phyloP scores from a whole-genome alignment of 1,140 invertebrate species.

The Diplogasteroides magnus region DNA sequence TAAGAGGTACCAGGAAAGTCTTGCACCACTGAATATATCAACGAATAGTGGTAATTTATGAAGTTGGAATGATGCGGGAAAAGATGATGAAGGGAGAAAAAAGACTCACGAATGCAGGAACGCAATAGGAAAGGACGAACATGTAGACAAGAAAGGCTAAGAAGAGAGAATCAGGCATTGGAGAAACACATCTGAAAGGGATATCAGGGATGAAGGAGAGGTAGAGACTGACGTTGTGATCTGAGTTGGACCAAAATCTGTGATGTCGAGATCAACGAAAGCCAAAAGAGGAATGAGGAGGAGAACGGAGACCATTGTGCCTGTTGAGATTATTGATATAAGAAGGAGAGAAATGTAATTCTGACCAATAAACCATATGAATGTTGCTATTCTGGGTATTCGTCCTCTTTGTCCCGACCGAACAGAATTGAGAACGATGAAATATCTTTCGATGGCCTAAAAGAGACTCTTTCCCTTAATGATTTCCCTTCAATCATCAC shows the following conservation, averaged over 20 bases:
- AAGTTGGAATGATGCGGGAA: neutral
- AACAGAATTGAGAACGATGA: conserved; percentile 12
- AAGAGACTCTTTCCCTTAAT: neutral
- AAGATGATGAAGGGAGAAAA: neutral
- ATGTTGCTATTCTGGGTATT: conserved; percentile 5
- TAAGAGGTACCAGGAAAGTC: too few species aligned
- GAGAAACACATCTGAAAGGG: conserved; percentile 13
- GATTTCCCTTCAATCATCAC: neutral
- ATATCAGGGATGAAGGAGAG: neutral
- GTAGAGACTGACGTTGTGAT: neutral
- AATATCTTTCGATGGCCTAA: conserved; percentile 17
- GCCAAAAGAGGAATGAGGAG: neutral
- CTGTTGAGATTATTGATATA: neutral
- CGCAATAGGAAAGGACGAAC: conserved; percentile 11
- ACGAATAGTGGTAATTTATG: too few species aligned
- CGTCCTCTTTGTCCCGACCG: neutral
- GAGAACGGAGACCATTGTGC: neutral
- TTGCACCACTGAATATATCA: too few species aligned
- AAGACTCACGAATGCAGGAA: conserved; percentile 8
- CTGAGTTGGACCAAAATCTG: neutral
- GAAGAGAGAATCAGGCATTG: conserved; percentile 9
- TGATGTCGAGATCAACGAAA: neutral
- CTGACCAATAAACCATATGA: conserved; percentile 3
- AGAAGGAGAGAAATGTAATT: neutral
- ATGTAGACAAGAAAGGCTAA: conserved; percentile 3